A percentile compares a stretch with the other conserved stretches of the same genome.
Evolutionary conservation across 2,113 vertebrate genomes (phyloP).

Genomic region (Copsychus sechellarum): DNA sequence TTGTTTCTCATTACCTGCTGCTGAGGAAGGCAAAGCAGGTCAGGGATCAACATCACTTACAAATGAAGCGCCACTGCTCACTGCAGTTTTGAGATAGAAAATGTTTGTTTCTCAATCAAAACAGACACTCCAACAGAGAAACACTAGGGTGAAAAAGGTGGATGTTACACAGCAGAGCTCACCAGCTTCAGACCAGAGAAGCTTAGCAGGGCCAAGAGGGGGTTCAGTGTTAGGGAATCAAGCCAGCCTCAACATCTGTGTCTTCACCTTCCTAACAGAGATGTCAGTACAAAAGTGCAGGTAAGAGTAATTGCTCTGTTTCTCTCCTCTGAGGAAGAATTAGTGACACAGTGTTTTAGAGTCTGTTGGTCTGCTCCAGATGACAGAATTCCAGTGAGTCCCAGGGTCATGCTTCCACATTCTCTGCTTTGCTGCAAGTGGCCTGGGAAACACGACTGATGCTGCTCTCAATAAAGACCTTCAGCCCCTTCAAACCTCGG

Average conservation of each 20-base stretch:
- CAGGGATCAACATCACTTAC: not conserved
- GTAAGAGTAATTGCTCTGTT: not conserved
- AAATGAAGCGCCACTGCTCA: not conserved
- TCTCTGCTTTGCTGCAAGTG: not conserved
- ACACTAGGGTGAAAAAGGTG: not conserved
- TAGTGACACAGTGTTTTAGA: not conserved
- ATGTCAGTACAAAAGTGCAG: not conserved
- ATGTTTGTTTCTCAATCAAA: not conserved
- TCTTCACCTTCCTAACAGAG: not conserved
- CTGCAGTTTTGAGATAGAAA: not conserved
- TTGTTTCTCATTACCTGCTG: not conserved
- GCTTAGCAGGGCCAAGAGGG: not conserved
- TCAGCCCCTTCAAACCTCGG: slow-evolving; percentile 83
- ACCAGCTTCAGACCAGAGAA: not conserved
- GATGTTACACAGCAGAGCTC: not conserved
- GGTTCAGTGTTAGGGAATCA: not conserved
- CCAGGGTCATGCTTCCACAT: not conserved
- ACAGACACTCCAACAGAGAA: not conserved
- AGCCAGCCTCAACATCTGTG: not conserved
- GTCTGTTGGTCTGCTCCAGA: not conserved
- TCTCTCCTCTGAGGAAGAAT: not conserved
- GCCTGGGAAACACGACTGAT: slow-evolving; percentile 60
- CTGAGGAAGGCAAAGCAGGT: not conserved
- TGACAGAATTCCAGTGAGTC: not conserved
- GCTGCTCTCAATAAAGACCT: slow-evolving; percentile 83